Evolutionary conservation across 2,888 invertebrate species (phyloP).

Genomic region (Erebia epiphron): DNA sequence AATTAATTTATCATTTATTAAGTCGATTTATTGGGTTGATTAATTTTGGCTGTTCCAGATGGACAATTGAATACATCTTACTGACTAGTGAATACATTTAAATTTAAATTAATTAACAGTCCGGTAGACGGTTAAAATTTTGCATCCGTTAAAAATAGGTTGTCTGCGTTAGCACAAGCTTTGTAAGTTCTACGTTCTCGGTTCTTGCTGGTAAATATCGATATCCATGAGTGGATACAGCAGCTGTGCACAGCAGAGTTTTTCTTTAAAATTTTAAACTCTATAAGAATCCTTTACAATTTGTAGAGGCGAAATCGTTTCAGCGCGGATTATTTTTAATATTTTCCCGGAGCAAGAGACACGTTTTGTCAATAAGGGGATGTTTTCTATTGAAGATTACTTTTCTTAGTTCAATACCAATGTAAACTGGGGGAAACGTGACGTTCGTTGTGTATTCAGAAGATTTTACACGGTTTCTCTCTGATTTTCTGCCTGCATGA

Average conservation of each 20-base stretch:
- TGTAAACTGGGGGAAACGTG: conserved; percentile 63
- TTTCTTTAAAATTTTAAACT: conserved; percentile 24
- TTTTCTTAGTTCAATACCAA: conserved; percentile 65
- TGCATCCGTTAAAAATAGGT: neutral
- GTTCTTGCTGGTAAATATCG: neutral
- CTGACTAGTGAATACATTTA: too few relatives aligned
- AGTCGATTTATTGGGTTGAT: too few relatives aligned
- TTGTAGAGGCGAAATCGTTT: conserved; percentile 48
- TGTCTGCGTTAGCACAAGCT: neutral
- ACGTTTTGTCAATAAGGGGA: conserved; percentile 76
- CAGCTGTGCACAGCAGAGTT: neutral
- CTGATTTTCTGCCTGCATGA: conserved; percentile 1
- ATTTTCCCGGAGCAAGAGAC: conserved; percentile 62
- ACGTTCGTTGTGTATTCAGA: conserved; percentile 45
- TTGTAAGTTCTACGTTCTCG: neutral
- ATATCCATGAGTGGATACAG: neutral
- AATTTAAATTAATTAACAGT: too few relatives aligned
- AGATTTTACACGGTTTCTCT: conserved; percentile 45
- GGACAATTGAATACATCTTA: too few relatives aligned
- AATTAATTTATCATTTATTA: too few relatives aligned
- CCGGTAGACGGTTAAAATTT: neutral
- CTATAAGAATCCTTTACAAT: conserved; percentile 45
- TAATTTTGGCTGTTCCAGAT: too few relatives aligned
- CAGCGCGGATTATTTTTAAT: conserved; percentile 62
- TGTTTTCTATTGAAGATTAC: conserved; percentile 63